Base-by-base conservation (phyloP, 2,888 invertebrate species). In the Drosophila stalkeri region DNA sequence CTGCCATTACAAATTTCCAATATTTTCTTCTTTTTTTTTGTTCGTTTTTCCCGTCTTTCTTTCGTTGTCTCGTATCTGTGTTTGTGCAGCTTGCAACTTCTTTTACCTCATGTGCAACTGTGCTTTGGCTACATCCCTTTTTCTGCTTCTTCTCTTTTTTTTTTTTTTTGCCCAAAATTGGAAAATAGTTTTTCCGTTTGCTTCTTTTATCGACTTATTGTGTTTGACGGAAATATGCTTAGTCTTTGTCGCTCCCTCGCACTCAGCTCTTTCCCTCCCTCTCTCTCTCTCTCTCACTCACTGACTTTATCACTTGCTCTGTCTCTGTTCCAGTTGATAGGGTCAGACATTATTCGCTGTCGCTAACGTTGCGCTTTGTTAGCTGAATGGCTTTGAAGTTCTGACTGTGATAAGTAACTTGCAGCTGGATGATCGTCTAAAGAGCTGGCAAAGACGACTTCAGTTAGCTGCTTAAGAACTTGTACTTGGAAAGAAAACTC, bases 1-100 rank as follows among this genome's bases (percentile, higher is more conserved):
- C 86, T 86, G 83, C 80, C 75, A 82, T 80, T 82, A 82, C 82
- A 84, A 78, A 82, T 80, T 82, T 67, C 43, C 56, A 49, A 55
- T 55, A 41, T 18, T 55, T 56, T 74, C 57, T 62, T 55, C 11
- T n/a, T 14, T 20, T 16, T 39, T 43, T 43, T 33, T 2, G 12
- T 1, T 0, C 0, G 3, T 2, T 14, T 39, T 12, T 6, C 14
- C n/a, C 60, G 2, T n/a, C 20, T 33, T 51, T 51, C 49, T 43
- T 49, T 20, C 35, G 35, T 47, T 51, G 33, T 46, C 37, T 65
- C 81, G 65, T 81, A 81, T 81, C 81, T 75, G 61, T 81, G 82
- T 84, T 81, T 81, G 81, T 81, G 81, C 81, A 84, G 81, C 76
- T 69, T 80, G 66, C 65, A 69, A 69, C 65, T 44, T 61, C 61